phyloP scores from a whole-genome alignment of 2,113 vertebrate genomes.

The Gasterosteus nipponicus region DNA sequence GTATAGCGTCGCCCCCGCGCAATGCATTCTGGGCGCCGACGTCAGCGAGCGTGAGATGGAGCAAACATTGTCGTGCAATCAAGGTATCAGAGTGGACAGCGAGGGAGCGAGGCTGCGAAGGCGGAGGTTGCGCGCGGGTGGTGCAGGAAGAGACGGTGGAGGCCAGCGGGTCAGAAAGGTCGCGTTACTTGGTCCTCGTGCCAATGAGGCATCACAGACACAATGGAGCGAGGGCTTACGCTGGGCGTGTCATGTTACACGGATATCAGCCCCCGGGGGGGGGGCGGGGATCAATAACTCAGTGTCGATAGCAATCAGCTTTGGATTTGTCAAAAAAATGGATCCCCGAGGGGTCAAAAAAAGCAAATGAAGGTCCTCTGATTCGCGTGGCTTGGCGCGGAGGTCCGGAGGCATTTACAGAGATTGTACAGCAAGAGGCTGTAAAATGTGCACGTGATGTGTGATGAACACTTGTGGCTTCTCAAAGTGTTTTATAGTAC shows the following conservation, averaged over 20 bases:
- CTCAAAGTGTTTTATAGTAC: conserved; percentile 7
- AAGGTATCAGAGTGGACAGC: conserved; percentile 24
- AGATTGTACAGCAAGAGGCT: neutral
- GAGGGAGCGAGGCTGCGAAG: conserved; percentile 1
- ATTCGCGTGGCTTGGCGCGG: neutral
- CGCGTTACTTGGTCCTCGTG: conserved; percentile 8
- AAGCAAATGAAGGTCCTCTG: neutral
- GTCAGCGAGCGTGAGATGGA: conserved; percentile 28
- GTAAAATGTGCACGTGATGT: conserved; percentile 27
- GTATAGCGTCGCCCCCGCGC: neutral
- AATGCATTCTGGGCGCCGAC: conserved; percentile 5
- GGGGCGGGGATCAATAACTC: conserved; percentile 47
- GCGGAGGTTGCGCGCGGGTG: conserved; percentile 7
- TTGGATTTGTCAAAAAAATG: conserved; percentile 34
- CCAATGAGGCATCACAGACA: conserved; percentile 42
- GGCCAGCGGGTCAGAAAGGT: conserved; percentile 44
- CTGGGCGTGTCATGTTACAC: conserved; percentile 34
- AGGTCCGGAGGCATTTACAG: neutral
- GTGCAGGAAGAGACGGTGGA: conserved; percentile 30
- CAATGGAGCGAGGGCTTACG: conserved; percentile 36
- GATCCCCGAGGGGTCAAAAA: conserved; percentile 15
- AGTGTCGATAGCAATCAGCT: conserved; percentile 56
- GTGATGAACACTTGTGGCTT: conserved; percentile 33
- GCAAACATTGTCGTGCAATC: conserved; percentile 31
- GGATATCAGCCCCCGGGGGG: conserved; percentile 7